phyloP scores from a whole-genome alignment of 2,888 invertebrate species.

The Digitonthophagus gazella region DNA sequence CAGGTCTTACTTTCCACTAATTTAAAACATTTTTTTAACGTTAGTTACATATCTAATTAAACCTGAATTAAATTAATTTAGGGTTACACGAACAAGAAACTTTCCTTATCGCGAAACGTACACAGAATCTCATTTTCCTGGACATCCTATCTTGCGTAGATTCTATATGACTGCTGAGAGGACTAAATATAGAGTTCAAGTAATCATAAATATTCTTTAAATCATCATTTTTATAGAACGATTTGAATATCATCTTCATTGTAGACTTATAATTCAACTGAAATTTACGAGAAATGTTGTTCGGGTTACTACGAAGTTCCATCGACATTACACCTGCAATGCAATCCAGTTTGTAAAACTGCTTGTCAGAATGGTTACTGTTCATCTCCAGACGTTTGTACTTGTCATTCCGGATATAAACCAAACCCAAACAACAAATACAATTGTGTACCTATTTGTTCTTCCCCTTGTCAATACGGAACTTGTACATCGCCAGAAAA shows the following conservation, averaged over 20 bases:
- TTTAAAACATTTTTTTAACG: too few relatives aligned
- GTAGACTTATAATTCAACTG: slow-evolving; percentile 1
- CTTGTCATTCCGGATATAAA: slow-evolving; percentile 25
- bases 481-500: slow-evolving; percentile 35
- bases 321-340: slow-evolving; percentile 10
- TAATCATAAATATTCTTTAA: neutral
- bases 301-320: neutral
- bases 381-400: slow-evolving; percentile 35
- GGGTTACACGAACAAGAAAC: neutral
- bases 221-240: neutral
- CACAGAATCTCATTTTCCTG: neutral
- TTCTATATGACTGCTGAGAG: neutral
- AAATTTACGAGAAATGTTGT: slow-evolving; percentile 1
- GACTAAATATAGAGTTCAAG: neutral
- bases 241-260: neutral
- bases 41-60: too few relatives aligned
- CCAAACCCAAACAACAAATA: slow-evolving; percentile 29
- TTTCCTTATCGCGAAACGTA: slow-evolving; percentile 1
- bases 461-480: slow-evolving; percentile 40
- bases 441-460: slow-evolving; percentile 34
- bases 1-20: too few relatives aligned
- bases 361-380: slow-evolving; percentile 51
- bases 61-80: neutral
- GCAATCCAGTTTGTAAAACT: slow-evolving; percentile 52
- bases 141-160: neutral